Conservation (phyloP, 2,797 vertebrate species). For the Sorex maritimensis region DNA sequence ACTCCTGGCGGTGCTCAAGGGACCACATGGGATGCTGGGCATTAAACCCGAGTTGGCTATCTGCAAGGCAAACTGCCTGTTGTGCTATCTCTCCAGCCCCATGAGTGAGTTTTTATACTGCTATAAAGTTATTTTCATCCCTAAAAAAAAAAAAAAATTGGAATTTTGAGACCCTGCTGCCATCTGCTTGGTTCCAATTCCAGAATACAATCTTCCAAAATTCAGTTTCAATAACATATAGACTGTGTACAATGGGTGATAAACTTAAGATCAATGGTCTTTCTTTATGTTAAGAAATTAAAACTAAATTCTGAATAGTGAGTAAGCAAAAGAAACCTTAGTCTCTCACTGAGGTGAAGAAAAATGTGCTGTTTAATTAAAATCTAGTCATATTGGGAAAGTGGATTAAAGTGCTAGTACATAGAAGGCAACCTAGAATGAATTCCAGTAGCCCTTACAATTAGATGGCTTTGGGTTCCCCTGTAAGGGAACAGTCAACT, state of each 20-base stretch:
- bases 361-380: constrained; percentile 63
- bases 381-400: constrained; percentile 38
- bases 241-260: neutral
- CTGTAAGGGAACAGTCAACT: neutral
- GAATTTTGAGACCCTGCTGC: neutral
- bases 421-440: constrained; percentile 14
- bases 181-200: neutral
- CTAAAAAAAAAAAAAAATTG: neutral
- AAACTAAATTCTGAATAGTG: constrained; percentile 31
- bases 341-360: neutral
- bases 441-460: neutral
- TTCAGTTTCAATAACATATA: constrained; percentile 7
- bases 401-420: neutral
- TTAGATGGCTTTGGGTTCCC: constrained; percentile 13
- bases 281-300: constrained; percentile 54
- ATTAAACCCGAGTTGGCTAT: too few relatives aligned
- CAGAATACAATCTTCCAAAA: constrained; percentile 12
- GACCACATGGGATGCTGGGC: too few relatives aligned
- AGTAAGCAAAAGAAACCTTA: neutral
- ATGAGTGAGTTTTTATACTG: constrained; percentile 38
- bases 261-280: constrained; percentile 5
- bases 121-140: neutral
- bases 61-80: too few relatives aligned
- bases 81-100: too few relatives aligned
- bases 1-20: too few relatives aligned